Evolutionary conservation across 2,888 invertebrate genomes (phyloP), one percentile per base, ranked within the genome.

Genomic region (Linhomoeus sp.): DNA sequence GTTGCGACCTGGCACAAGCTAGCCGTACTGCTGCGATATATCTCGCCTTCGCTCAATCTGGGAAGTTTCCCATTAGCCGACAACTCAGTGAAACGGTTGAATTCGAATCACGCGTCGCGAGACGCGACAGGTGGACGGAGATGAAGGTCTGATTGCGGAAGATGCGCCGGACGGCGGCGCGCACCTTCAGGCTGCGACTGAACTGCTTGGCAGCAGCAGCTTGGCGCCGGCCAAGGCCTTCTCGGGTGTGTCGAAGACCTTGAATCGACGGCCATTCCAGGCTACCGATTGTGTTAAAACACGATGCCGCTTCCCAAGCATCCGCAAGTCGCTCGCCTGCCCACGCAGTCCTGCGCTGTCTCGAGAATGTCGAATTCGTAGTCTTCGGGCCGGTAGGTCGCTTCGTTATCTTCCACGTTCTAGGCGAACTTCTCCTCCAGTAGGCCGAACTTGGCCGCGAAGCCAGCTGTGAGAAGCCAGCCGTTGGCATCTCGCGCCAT

Each of bases 371-470:
- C 80, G n/a, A 77, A 74, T 0, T 79, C 76, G 56, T 82, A 83
- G 64, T 92, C 90, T 44, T 88, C 88, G 1, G 92, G 85, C 62
- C 92, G 92, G 65, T 88, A 83, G 17, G 86, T 73, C 65, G 86
- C 85, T 66, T 92, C 92, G 66, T 87, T 86, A 62, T 92, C 52
- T 1, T 87, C 76, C 9, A 94, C 72, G 70, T 97, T 94, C 70
- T 92, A 90, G 0, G 87, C 88, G 66, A 87, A 90, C 67, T 92
- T 81, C 63, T 87, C 85, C 0, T 94, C 86, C 0, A 80, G 77
- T 45, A 97, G 70, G 51, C 94, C 94, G 67, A 92, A 94, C 63
- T 80, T 79, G 64, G 81, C 81, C 2, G 84, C 84, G 41, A 92
- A 74, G 24, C 85, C 85, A 2, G 83, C 82, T 64, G 26, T 2